These are phyloP conservation scores for Nephrotoma appendiculata DNA, from an alignment of 2,888 invertebrate species.

Conservation along the genomic window DNA sequence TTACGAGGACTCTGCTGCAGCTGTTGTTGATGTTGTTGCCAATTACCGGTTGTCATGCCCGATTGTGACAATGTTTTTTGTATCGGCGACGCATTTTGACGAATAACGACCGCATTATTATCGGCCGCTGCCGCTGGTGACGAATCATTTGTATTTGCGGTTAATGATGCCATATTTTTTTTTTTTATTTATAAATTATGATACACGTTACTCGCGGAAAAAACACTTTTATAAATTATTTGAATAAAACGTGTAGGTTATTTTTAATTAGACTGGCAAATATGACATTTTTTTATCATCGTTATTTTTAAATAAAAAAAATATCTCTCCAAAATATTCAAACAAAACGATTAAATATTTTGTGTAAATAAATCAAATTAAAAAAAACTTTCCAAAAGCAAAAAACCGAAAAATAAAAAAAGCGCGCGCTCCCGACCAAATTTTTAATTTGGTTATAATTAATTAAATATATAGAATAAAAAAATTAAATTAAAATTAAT, in stretches of 20 bases:
- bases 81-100: neutral
- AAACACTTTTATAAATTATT: no score
- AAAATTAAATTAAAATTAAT: neutral
- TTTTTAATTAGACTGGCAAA: no score
- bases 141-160: neutral
- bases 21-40: slow-evolving; percentile 1
- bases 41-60: neutral
- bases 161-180: neutral
- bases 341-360: neutral
- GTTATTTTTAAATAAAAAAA: neutral
- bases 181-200: neutral
- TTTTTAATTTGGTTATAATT: neutral
- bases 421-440: neutral
- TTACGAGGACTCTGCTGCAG: slow-evolving; percentile 2
- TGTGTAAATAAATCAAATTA: neutral
- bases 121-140: neutral
- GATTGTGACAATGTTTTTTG: neutral
- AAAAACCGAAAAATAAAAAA: neutral
- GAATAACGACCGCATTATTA: neutral
- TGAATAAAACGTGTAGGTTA: no score
- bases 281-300: neutral
- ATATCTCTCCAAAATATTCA: neutral
- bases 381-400: neutral
- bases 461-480: neutral
- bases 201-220: no score